Base-by-base conservation (phyloP, 92 coral and sea anemone species). In the Diadumene lineata region DNA sequence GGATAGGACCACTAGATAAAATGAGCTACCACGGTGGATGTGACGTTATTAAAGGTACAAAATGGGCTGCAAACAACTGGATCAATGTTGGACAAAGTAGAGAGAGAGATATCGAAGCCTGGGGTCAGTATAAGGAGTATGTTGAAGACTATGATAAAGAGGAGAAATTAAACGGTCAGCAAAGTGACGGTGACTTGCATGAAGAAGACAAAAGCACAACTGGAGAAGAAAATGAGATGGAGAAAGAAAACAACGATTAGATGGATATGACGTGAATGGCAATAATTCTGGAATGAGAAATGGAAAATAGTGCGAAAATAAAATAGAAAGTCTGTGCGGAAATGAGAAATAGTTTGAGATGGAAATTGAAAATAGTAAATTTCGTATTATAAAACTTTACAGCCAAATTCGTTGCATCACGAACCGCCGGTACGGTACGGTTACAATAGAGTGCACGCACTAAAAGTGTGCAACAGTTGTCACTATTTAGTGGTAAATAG, bases 1-100 rank as follows among this genome's bases (percentile, higher is more conserved):
- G 98, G 98, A 70, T 94, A n/a, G 98, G 98, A 3, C 51, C 80
- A 15, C 27, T 84, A 22, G 98, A 94, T 60, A 58, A 69, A 43
- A 73, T 83, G 81, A 92, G 97, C 64, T 92, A 70, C 71, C 98
- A 94, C 51, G 98, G 98, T 18, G 98, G 98, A 4, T 94, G 98
- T 89, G 92, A 92, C 81, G 98, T 94, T 82, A 83, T 83, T 60
- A 75, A 92, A 65, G 98, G 98, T 19, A 87, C 87, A 7, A 94
- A 94, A 71, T 94, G 98, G 98, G 98, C 98, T 11, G 98, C 98
- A 19, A 94, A 94, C 68, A 94, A 82, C 43, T 94, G 98, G 98
- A 80, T 94, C 21, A 94, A 94, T 55, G 98, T 81, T 0, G 93
- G 87, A 8, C 51, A 24, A 46, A 77, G 84, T 53, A 82, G 89